Conservation (phyloP, 1,140 invertebrate species). For the Drosophila kurseongensis region DNA sequence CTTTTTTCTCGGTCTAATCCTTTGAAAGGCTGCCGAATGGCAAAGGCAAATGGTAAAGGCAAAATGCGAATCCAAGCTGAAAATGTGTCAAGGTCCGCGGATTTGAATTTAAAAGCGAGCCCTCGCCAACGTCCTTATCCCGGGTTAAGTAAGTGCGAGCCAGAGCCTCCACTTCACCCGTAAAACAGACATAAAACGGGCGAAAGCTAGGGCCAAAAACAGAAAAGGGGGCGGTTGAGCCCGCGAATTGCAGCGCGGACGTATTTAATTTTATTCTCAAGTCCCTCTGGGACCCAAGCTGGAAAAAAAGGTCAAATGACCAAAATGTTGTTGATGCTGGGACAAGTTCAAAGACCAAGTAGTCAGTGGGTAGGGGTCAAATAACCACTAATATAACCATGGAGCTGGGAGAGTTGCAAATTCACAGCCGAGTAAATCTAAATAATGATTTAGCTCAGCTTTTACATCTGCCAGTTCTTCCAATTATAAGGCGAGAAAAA, state of each 20-base stretch:
- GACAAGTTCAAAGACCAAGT: conserved; percentile 59
- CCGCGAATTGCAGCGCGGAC: conserved; percentile 59
- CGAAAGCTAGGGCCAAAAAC: conserved; percentile 10
- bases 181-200: conserved; percentile 70
- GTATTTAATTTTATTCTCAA: conserved; percentile 74
- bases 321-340: conserved; percentile 36
- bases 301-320: conserved; percentile 55
- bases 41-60: conserved; percentile 27
- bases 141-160: conserved; percentile 51
- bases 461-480: conserved; percentile 5
- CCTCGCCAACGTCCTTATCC: conserved; percentile 56
- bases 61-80: conserved; percentile 49
- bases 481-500: conserved; percentile 1
- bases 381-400: conserved; percentile 1
- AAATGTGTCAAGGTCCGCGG: conserved; percentile 77
- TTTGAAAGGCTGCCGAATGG: conserved; percentile 41
- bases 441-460: conserved; percentile 34
- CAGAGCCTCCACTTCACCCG: conserved; percentile 38
- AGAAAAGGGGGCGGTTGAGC: conserved; percentile 24
- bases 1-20: conserved; percentile 15
- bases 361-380: neutral
- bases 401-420: conserved; percentile 16
- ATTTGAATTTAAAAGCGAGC: conserved; percentile 63
- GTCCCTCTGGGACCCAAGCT: conserved; percentile 20
- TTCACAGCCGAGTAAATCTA: conserved; percentile 31